Percentiles rank a stretch among this genome's conserved stretches.
phyloP scores from a whole-genome alignment of 1,140 invertebrate genomes.

The Ceratina japonica region DNA sequence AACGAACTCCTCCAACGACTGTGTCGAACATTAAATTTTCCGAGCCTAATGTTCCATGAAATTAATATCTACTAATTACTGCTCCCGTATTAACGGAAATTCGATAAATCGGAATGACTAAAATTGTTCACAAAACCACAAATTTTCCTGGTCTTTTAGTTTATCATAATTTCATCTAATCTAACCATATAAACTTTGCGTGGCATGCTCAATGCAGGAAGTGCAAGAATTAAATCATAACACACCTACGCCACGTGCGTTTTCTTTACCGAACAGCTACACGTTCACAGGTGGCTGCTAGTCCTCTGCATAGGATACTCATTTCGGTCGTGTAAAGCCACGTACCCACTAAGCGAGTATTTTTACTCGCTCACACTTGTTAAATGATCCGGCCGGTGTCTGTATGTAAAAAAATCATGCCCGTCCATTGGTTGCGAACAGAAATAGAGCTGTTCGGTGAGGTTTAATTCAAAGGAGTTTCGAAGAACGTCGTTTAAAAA shows the following conservation, averaged over 20 bases:
- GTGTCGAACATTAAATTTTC: slow-evolving; percentile 2
- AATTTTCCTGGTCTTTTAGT: no score
- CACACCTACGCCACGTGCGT: slow-evolving; percentile 41
- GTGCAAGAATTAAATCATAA: background rate
- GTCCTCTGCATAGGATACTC: slow-evolving; percentile 2
- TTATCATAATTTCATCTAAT: no score
- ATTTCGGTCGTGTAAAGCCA: background rate
- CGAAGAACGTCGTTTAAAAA: slow-evolving; percentile 54
- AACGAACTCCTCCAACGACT: background rate
- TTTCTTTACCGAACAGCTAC: slow-evolving; percentile 15
- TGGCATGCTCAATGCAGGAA: no score
- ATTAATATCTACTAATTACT: background rate
- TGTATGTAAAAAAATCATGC: no score
- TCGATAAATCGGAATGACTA: background rate
- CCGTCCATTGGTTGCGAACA: no score
- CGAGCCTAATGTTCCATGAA: background rate
- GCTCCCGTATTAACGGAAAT: background rate
- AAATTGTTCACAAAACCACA: no score
- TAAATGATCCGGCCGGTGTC: no score
- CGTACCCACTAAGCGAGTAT: no score
- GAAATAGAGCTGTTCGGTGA: no score
- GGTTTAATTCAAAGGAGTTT: background rate
- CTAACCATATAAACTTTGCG: no score
- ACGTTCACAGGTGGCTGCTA: slow-evolving; percentile 55
- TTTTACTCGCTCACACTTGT: no score